Conservation (phyloP, 2,797 vertebrate species). For the Neosilurus mollespiculum region DNA sequence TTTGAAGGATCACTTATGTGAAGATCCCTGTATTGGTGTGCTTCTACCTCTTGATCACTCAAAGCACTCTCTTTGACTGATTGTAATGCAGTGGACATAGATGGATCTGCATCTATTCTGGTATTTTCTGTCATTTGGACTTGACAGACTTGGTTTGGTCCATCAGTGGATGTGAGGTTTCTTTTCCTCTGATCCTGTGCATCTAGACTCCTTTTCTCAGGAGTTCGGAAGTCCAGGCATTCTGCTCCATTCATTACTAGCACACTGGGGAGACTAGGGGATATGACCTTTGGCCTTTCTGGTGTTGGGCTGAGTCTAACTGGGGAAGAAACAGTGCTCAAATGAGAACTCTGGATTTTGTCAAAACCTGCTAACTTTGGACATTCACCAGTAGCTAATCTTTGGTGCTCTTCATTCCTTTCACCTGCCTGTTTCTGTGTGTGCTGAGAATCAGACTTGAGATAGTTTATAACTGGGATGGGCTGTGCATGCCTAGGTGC, state of each 20-base stretch:
- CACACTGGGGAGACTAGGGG: slow-evolving; percentile 69
- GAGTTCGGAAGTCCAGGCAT: slow-evolving; percentile 74
- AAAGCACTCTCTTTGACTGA: slow-evolving; percentile 61
- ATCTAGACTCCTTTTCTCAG: slow-evolving; percentile 69
- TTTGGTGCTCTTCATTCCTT: slow-evolving; percentile 56
- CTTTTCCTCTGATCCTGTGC: slow-evolving; percentile 64
- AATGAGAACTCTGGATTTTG: slow-evolving; percentile 59
- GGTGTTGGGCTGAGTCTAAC: slow-evolving; percentile 59
- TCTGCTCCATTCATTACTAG: slow-evolving; percentile 76
- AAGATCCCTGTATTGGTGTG: slow-evolving; percentile 65
- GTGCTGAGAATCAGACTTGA: slow-evolving; percentile 62
- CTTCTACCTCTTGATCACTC: slow-evolving; percentile 67
- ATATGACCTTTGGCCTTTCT: slow-evolving; percentile 57
- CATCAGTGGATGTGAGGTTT: slow-evolving; percentile 62
- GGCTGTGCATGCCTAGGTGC: slow-evolving; percentile 66
- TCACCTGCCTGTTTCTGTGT: slow-evolving; percentile 54
- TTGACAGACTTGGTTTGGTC: slow-evolving; percentile 65
- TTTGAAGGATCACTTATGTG: slow-evolving; percentile 56
- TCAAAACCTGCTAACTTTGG: slow-evolving; percentile 53
- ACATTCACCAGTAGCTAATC: slow-evolving; percentile 53
- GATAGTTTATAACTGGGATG: slow-evolving; percentile 77
- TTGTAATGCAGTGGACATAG: slow-evolving; percentile 68
- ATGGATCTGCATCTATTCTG: slow-evolving; percentile 67
- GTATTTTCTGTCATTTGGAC: slow-evolving; percentile 66
- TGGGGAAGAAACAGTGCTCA: slow-evolving; percentile 52